A percentile compares a stretch with the other conserved stretches of the same genome.
phyloP scores from a whole-genome alignment of 2,797 vertebrate genomes.

The Bovichtus variegatus region DNA sequence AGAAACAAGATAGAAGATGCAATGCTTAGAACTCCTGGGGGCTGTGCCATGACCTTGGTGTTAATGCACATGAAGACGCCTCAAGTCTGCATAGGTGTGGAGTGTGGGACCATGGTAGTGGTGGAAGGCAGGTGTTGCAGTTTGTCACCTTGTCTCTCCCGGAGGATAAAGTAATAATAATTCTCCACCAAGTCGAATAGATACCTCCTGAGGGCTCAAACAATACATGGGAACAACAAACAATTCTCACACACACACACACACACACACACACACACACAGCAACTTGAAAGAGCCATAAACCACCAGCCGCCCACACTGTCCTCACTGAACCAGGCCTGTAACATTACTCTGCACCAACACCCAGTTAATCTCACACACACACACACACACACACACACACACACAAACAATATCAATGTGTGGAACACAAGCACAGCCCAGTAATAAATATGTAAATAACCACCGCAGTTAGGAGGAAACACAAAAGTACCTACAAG shows the following conservation, averaged over 20 bases:
- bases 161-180: slow-evolving; percentile 61
- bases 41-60: slow-evolving; percentile 25
- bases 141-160: slow-evolving; percentile 43
- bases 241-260: slow-evolving; percentile 22
- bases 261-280: slow-evolving; percentile 19
- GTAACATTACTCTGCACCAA: slow-evolving; percentile 50
- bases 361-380: slow-evolving; percentile 60
- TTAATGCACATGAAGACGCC: slow-evolving; percentile 22
- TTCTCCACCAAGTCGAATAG: slow-evolving; percentile 54
- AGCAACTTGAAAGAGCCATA: slow-evolving; percentile 60
- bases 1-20: slow-evolving; percentile 5
- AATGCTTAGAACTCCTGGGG: not conserved
- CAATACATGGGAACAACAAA: slow-evolving; percentile 54
- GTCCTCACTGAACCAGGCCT: slow-evolving; percentile 54
- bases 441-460: slow-evolving; percentile 77
- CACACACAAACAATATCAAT: slow-evolving; percentile 52
- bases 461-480: slow-evolving; percentile 28
- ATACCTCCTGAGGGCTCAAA: slow-evolving; percentile 51
- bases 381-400: too few species aligned
- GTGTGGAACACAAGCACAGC: slow-evolving; percentile 53
- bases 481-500: slow-evolving; percentile 2
- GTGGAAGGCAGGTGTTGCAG: slow-evolving; percentile 14
- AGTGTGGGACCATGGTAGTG: slow-evolving; percentile 10
- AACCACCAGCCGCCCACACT: slow-evolving; percentile 58
- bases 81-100: slow-evolving; percentile 6